Conservation (phyloP, 2,888 invertebrate genomes). For the Escarpia spicata region DNA sequence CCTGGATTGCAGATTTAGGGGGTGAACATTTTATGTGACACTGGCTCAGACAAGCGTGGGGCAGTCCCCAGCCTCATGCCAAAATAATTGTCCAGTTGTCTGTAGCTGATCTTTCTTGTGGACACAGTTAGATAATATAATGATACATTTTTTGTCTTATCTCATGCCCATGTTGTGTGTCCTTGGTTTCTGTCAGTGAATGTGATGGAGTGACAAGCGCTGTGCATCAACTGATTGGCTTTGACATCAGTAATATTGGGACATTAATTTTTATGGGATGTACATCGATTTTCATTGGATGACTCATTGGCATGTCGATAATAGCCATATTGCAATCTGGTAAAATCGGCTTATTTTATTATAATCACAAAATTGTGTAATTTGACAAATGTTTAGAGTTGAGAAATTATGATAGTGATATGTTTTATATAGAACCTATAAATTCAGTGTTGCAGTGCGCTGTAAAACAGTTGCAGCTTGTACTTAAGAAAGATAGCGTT, state of each 20-base stretch:
- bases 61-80: too few species aligned
- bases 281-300: neutral
- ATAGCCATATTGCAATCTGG: neutral
- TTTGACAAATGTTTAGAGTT: too few species aligned
- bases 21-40: too few species aligned
- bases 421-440: too few species aligned
- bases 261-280: neutral
- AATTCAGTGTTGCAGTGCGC: too few species aligned
- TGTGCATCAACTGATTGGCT: neutral
- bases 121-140: neutral
- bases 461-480: too few species aligned
- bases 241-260: neutral
- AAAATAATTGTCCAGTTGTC: neutral
- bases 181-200: neutral
- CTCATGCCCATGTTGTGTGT: neutral
- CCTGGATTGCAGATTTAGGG: too few species aligned
- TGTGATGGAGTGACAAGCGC: neutral
- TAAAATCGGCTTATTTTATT: neutral
- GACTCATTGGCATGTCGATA: neutral
- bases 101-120: neutral
- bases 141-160: neutral
- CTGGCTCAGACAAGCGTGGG: too few species aligned
- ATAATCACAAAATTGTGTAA: neutral
- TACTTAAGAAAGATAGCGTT: too few species aligned
- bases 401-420: too few species aligned